Percentiles rank a stretch among this genome's conserved stretches.
phyloP scores from a whole-genome alignment of 2,113 vertebrate species.

The Anser cygnoides region DNA sequence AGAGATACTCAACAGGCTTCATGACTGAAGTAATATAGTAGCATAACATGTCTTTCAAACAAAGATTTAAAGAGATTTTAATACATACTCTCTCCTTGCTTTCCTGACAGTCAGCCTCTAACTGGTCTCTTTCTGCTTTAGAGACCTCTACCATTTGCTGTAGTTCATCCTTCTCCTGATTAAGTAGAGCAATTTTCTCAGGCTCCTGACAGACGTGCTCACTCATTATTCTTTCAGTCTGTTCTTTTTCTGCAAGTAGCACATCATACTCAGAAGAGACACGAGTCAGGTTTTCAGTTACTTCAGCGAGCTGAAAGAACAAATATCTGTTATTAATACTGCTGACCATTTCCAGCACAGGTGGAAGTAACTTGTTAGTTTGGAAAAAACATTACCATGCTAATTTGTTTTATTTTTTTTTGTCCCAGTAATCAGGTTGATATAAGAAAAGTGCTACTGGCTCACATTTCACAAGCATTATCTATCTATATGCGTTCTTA shows the following conservation, averaged over 20 bases:
- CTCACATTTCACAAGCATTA: neutral
- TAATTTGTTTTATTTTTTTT: neutral
- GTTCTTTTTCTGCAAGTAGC: constrained; percentile 15
- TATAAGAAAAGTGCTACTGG: neutral
- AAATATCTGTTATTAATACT: neutral
- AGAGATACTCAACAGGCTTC: neutral
- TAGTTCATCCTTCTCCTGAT: constrained; percentile 57
- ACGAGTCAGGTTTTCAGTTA: constrained; percentile 9
- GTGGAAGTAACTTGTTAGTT: neutral
- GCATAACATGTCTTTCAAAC: neutral
- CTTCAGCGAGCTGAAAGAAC: constrained; percentile 27
- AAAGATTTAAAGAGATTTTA: neutral
- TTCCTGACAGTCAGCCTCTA: constrained; percentile 45
- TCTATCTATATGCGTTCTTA: neutral
- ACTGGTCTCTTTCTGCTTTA: constrained; percentile 40
- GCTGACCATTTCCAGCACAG: rapidly evolving
- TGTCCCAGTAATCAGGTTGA: neutral
- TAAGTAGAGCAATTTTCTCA: constrained; percentile 27
- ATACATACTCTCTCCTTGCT: constrained; percentile 54
- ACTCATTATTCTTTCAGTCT: neutral
- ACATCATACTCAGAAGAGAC: neutral
- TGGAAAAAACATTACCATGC: neutral
- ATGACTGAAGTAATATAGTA: neutral
- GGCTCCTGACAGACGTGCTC: constrained; percentile 27
- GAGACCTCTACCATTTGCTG: constrained; percentile 35